Conservation (phyloP, 1,140 invertebrate species). For the Drosophila rufa region DNA sequence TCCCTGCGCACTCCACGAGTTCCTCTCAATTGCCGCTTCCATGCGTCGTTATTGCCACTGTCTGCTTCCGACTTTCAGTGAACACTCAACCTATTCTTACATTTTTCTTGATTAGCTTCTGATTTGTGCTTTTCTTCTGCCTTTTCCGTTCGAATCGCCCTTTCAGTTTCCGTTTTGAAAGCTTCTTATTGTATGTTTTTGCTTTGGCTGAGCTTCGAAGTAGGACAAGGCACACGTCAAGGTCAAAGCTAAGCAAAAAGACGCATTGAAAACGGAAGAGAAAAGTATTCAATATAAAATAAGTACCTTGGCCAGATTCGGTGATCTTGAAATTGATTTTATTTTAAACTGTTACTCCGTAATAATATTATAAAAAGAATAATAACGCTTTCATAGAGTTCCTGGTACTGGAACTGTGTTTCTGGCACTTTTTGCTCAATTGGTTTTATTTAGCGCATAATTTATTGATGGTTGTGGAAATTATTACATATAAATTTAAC, state of each 20-base stretch:
- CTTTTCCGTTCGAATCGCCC: constrained; percentile 42
- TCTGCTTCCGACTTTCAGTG: constrained; percentile 24
- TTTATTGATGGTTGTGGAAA: too few species aligned
- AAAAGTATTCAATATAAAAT: constrained; percentile 23
- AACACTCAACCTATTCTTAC: constrained; percentile 12
- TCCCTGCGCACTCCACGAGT: neutral
- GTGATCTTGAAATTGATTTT: constrained; percentile 5
- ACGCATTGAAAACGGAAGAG: constrained; percentile 27
- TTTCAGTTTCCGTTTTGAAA: constrained; percentile 60
- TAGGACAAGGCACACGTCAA: constrained; percentile 55
- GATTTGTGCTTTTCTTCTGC: constrained; percentile 47
- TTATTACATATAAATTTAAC: too few species aligned
- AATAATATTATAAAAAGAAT: too few species aligned
- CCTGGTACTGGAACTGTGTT: too few species aligned
- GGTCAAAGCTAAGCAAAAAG: constrained; percentile 59
- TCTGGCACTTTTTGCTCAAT: too few species aligned
- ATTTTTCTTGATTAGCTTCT: constrained; percentile 35
- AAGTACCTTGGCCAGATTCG: neutral
- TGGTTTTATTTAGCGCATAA: too few species aligned
- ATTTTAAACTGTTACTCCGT: too few species aligned
- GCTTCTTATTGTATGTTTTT: constrained; percentile 32
- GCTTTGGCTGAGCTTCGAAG: constrained; percentile 20
- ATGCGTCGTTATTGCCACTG: constrained; percentile 17
- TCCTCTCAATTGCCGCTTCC: constrained; percentile 4
- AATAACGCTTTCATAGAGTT: too few species aligned